Conservation (phyloP, 2,888 invertebrate genomes). For the Microplitis deprimator region DNA sequence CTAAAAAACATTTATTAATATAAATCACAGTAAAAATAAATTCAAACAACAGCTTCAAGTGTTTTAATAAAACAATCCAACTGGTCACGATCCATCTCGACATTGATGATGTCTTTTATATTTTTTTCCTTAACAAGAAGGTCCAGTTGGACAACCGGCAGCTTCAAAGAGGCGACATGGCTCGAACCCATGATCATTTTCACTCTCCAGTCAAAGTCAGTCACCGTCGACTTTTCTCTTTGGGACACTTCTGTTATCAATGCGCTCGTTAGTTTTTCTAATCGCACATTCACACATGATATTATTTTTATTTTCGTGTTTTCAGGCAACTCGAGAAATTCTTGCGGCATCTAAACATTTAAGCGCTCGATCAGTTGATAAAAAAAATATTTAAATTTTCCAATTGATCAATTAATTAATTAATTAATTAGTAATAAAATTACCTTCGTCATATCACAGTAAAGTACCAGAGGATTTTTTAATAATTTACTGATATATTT, state of each 20-base stretch:
- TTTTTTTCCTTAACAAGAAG: constrained; percentile 61
- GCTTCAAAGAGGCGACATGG: constrained; percentile 70
- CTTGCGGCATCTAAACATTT: constrained; percentile 60
- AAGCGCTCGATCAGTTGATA: background rate
- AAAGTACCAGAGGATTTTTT: constrained; percentile 59
- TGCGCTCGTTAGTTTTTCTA: constrained; percentile 58
- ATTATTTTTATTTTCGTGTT: constrained; percentile 58
- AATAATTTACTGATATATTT: constrained; percentile 57
- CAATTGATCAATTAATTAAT: too few relatives aligned
- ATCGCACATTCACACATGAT: constrained; percentile 59
- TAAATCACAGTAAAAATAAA: too few relatives aligned
- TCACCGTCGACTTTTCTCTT: constrained; percentile 65
- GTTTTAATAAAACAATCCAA: constrained; percentile 62
- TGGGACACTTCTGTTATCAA: constrained; percentile 60
- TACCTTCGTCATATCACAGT: constrained; percentile 62
- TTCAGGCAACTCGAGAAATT: constrained; percentile 63
- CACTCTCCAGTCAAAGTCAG: constrained; percentile 74
- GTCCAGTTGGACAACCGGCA: constrained; percentile 73
- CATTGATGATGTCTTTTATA: constrained; percentile 51
- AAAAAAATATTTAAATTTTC: background rate
- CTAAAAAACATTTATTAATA: too few relatives aligned
- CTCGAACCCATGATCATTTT: constrained; percentile 74
- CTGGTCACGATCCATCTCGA: constrained; percentile 64
- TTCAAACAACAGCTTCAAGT: constrained; percentile 53
- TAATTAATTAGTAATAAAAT: background rate